Conservation (phyloP, 2,888 invertebrate species). For the Acronicta aceris region DNA sequence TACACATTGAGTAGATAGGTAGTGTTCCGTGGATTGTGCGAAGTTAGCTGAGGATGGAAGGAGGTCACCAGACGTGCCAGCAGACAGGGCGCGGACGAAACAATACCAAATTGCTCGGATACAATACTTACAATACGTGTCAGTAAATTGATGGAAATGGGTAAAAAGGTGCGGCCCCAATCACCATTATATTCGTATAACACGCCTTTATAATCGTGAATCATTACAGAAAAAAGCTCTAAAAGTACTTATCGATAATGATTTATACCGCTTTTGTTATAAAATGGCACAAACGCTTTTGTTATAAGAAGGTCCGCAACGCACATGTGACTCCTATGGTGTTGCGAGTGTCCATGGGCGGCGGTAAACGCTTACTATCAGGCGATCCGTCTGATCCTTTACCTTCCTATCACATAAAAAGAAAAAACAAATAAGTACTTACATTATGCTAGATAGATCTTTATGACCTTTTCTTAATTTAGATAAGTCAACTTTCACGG, state of each 20-base stretch:
- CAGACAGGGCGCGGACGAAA: conserved; percentile 62
- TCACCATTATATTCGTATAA: conserved; percentile 43
- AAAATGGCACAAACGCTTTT: too few relatives aligned
- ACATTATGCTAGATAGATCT: too few relatives aligned
- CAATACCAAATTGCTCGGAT: conserved; percentile 52
- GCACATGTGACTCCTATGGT: too few relatives aligned
- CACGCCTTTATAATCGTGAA: conserved; percentile 38
- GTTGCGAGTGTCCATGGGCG: too few relatives aligned
- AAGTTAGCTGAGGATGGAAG: conserved; percentile 50
- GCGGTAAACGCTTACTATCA: too few relatives aligned
- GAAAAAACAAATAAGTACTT: too few relatives aligned
- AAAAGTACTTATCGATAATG: not conserved
- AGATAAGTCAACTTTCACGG: too few relatives aligned
- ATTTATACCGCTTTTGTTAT: not conserved
- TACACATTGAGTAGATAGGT: conserved; percentile 46
- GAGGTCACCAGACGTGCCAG: conserved; percentile 65
- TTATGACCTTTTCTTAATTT: too few relatives aligned
- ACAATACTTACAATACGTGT: conserved; percentile 38
- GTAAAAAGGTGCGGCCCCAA: conserved; percentile 42
- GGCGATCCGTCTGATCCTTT: too few relatives aligned
- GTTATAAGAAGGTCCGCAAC: too few relatives aligned
- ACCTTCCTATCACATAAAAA: too few relatives aligned
- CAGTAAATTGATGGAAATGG: conserved; percentile 45
- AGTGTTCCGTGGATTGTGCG: conserved; percentile 49
- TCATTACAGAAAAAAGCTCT: not conserved